Conservation (phyloP, 2,797 vertebrate genomes). For the Acipenser transmontanus region DNA sequence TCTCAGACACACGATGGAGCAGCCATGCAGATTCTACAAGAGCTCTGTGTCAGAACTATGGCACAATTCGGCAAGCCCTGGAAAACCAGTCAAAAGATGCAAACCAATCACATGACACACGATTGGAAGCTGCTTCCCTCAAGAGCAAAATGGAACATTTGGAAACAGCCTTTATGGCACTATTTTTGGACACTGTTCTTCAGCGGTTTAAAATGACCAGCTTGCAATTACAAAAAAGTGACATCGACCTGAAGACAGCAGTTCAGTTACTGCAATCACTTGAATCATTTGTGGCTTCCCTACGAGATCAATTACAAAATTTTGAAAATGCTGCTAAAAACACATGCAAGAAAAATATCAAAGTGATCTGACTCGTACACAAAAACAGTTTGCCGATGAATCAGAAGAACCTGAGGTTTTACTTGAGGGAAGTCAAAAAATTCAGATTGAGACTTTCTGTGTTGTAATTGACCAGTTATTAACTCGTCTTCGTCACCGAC, state of each 20-base stretch:
- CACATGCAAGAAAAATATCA: background rate
- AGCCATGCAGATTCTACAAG: conserved; percentile 3
- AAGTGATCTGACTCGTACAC: background rate
- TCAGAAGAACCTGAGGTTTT: background rate
- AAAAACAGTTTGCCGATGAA: conserved; percentile 12
- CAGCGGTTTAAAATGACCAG: conserved; percentile 6
- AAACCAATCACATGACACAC: background rate
- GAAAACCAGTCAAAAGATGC: conserved; percentile 1
- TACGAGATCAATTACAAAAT: background rate
- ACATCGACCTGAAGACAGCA: conserved; percentile 8
- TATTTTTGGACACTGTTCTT: background rate
- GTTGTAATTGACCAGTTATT: conserved; percentile 1
- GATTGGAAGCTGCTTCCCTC: background rate
- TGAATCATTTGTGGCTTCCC: conserved; percentile 2
- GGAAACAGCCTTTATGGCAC: background rate
- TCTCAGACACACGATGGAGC: background rate
- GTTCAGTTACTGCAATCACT: background rate
- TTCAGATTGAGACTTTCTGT: conserved; percentile 1
- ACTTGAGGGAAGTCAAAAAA: conserved; percentile 8
- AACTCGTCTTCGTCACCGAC: too few species aligned
- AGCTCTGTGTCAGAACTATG: background rate
- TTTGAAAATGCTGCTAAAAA: background rate
- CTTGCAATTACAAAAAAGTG: conserved; percentile 1
- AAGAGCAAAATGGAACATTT: background rate
- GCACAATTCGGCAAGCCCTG: background rate